phyloP scores from a whole-genome alignment of 2,113 vertebrate genomes.

The Psilopsiagon aurifrons region DNA sequence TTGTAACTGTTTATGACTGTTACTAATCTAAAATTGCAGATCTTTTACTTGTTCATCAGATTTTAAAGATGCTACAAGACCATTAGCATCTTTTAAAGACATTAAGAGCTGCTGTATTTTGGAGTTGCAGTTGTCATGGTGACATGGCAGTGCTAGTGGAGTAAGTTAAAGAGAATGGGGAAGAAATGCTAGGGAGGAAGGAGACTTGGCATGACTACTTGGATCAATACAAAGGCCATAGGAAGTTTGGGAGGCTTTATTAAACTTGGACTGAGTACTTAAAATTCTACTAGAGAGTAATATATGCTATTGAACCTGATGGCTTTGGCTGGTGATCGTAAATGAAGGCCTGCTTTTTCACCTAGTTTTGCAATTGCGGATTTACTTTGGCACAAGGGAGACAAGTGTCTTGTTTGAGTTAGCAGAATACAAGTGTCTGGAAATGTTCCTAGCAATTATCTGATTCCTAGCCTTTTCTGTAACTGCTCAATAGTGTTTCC shows the following conservation, averaged over 20 bases:
- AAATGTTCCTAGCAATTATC: not conserved
- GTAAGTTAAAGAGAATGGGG: not conserved
- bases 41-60: not conserved
- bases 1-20: not conserved
- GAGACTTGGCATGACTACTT: not conserved
- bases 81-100: not conserved
- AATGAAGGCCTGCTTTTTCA: not conserved
- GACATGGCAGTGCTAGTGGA: not conserved
- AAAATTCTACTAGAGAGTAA: not conserved
- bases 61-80: not conserved
- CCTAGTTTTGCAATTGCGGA: not conserved
- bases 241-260: not conserved
- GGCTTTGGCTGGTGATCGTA: not conserved
- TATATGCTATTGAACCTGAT: not conserved
- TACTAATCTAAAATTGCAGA: not conserved
- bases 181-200: not conserved
- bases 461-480: not conserved
- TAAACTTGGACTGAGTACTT: not conserved
- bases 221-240: not conserved
- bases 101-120: not conserved
- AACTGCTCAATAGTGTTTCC: not conserved
- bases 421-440: not conserved
- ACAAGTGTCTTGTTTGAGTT: constrained; percentile 2
- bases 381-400: constrained; percentile 4
- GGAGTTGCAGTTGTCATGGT: not conserved